Base-by-base conservation (phyloP, 2,888 invertebrate genomes). In the Dioctria rufipes region DNA sequence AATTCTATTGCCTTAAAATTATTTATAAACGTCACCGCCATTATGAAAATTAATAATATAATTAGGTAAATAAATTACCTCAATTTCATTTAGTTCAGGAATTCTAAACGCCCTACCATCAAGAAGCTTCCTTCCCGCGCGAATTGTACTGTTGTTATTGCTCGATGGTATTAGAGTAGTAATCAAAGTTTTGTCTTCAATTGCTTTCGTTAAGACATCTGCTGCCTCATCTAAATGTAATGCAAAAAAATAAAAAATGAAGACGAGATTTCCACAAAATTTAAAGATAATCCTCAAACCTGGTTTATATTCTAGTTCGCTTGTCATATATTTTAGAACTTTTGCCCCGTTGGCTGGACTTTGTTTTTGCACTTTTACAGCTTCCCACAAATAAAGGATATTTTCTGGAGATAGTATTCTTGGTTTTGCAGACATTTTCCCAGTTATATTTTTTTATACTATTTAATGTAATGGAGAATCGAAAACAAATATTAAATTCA, bases 381-480 rank as follows among this genome's bases (percentile, higher is more conserved):
- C 73, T 60, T 75, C 42, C 73, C 73, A 75, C 0, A 75, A 25
- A 9, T 75, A 75, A 9, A 58, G 25, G n/a, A 60, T 51, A 75
- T 75, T 60, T 9, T 75, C 43, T 3, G 73, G 73, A n/a, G 8
- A 39, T 5, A 75, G 58, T 4, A 40, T 5, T 13, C 73, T 39
- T 8, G 13, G 9, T 13, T n/a, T 60, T 60, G 25, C n/a, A n/a
- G 60, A 6, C 73, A 75, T 75, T 11, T 46, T 69, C 5, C 5
- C 4, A 65, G 1, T 4, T 11, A 6, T 3, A 13, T n/a, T 11
- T 65, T 40, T 40, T 9, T 5, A 40, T 42, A 65, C 13, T 40
- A 39, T 40, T 11, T 40, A 65, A 65, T 42, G 9, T 58, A 8
- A 58, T 4, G 5, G 4, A 11, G n/a, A 11, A 58, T 2, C 58